Base-by-base conservation (phyloP, 2,113 vertebrate species). In the Hippocampus barbouri region DNA sequence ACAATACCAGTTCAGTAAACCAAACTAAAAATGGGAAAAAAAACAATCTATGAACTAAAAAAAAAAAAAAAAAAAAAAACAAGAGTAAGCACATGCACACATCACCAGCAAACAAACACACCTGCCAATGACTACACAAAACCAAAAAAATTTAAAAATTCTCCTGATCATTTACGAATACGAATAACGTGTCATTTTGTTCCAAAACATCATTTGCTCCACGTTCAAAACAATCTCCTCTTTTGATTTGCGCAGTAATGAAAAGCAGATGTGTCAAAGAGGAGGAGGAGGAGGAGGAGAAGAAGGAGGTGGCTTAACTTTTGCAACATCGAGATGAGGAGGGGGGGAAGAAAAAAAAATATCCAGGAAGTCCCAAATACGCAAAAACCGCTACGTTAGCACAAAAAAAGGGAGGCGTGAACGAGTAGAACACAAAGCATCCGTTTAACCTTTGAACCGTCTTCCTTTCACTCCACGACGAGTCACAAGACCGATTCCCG, bases 401-500 rank as follows among this genome's bases (percentile, higher is more conserved):
- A 89, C 27, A 61, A 61, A 61, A 59, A 83, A 84, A 75, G 66
- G 53, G 68, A 65, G 68, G 82, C 76, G 79, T 81, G 72, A 77
- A 85, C 71, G 86, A 76, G 79, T 20, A 65, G 66, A 53, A 41
- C 20, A 73, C 67, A 69, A 72, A 54, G 45, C 25, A 18, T 79
- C 71, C 82, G 64, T 78, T 82, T 81, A 91, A 93, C 89, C 93
- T 93, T 92, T 92, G 93, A 90, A 88, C 91, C 77, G 27, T 66
- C 64, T 89, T 89, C 76, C 86, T 86, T 66, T 70, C 75, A 70
- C 56, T 53, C 60, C 61, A 43, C 72, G n/a, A 68, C 70, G 76
- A 91, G 86, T 93, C 92, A 93, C 92, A 87, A 89, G 92, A 91
- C 89, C 18, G 71, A 64, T 9, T 67, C 72, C 76, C 64, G 78